Evolutionary conservation across 1,140 invertebrate species (phyloP).

Genomic region (Hypsibius dujardini): DNA sequence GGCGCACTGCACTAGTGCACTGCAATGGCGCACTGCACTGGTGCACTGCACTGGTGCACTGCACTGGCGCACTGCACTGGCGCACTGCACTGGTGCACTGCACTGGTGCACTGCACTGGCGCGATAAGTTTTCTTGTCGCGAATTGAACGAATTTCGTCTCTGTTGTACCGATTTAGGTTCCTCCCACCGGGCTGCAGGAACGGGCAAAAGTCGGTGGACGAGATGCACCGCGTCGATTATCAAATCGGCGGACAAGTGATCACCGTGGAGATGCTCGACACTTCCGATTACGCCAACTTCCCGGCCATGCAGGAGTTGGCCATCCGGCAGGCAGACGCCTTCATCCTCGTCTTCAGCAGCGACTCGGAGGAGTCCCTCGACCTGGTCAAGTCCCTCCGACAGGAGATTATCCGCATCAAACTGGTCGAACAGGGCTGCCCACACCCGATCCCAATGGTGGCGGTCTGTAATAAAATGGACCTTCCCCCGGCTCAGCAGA

Average conservation of each 20-base stretch:
- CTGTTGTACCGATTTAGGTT: too few relatives aligned
- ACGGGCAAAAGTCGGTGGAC: neutral
- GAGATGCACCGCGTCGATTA: constrained; percentile 3
- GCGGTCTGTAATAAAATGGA: constrained; percentile 14
- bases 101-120: too few relatives aligned
- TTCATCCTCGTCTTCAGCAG: constrained; percentile 28
- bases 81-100: too few relatives aligned
- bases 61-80: too few relatives aligned
- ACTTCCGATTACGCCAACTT: constrained; percentile 32
- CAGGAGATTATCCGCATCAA: constrained; percentile 12
- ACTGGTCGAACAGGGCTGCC: neutral
- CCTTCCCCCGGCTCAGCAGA: neutral
- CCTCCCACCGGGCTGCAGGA: too few relatives aligned
- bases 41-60: too few relatives aligned
- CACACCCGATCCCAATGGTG: neutral
- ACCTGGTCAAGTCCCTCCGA: neutral
- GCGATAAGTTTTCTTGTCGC: too few relatives aligned
- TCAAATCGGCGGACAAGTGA: neutral
- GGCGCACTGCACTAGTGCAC: too few relatives aligned
- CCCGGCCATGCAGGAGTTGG: constrained; percentile 32
- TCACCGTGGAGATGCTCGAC: constrained; percentile 32
- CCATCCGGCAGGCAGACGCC: constrained; percentile 28
- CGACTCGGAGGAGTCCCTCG: constrained; percentile 3
- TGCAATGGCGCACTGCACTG: too few relatives aligned
- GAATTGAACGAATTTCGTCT: too few relatives aligned